Percentiles rank a stretch among this genome's conserved stretches.
Conservation (phyloP, 2,113 vertebrate species). For the Ramphastos sulfuratus region DNA sequence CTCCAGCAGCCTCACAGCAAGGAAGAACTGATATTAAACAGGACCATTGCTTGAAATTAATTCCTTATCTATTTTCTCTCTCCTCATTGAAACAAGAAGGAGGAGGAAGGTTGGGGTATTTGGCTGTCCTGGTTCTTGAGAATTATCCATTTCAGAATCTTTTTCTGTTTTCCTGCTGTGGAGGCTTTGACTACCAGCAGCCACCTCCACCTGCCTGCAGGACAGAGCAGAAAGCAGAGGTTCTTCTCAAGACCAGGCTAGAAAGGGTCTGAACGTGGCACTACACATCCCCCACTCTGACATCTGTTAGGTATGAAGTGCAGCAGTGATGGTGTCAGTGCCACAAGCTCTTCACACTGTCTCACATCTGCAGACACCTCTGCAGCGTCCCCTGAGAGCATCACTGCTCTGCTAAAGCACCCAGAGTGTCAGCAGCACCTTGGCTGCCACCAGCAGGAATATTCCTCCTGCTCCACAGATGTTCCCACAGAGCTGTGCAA, state of each 20-base stretch:
- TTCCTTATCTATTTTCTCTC: background rate
- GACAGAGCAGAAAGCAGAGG: background rate
- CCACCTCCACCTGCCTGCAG: background rate
- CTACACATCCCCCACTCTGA: background rate
- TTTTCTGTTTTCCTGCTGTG: background rate
- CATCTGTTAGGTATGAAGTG: background rate
- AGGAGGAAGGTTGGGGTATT: background rate
- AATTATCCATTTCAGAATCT: background rate
- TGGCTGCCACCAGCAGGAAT: background rate
- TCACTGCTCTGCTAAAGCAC: background rate
- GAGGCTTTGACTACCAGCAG: background rate
- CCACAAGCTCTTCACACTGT: background rate
- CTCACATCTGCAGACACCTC: conserved; percentile 36
- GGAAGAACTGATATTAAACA: background rate
- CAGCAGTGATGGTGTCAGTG: background rate
- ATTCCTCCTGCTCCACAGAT: background rate
- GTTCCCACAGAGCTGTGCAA: background rate
- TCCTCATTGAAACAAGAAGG: background rate
- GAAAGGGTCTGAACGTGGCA: background rate
- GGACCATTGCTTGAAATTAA: background rate
- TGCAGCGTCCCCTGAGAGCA: background rate
- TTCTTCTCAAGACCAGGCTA: background rate
- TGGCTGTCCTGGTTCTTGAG: background rate
- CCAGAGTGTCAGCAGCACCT: background rate
- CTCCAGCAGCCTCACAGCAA: too few relatives aligned